These are phyloP conservation scores for Beroe forskalii DNA, from an alignment of 37 sponge, comb jelly and placozoan species.

Conservation along the genomic window DNA sequence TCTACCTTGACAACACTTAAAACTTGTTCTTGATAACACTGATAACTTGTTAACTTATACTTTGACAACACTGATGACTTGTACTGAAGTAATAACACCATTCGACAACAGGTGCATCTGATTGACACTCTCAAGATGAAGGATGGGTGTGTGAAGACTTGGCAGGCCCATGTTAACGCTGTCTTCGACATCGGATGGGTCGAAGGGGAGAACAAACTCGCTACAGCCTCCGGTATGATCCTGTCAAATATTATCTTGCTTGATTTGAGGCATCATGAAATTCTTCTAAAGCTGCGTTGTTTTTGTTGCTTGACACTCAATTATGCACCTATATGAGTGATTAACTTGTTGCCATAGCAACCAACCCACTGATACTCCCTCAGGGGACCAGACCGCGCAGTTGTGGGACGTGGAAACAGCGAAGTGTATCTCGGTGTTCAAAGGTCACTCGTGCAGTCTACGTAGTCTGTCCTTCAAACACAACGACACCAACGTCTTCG, in stretches of 20 bases:
- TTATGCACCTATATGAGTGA: too few species aligned
- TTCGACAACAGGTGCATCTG: constrained; percentile 32
- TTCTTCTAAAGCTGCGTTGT: too few species aligned
- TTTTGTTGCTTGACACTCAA: too few species aligned
- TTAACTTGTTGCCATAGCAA: too few species aligned
- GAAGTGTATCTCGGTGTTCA: constrained; percentile 43
- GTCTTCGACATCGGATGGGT: constrained; percentile 60
- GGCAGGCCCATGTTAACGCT: constrained; percentile 63
- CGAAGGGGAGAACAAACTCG: neutral
- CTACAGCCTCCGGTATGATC: constrained; percentile 12
- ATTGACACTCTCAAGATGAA: neutral
- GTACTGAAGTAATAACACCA: too few species aligned
- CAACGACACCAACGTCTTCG: constrained; percentile 11
- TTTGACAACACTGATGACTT: too few species aligned
- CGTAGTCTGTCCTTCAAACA: constrained; percentile 41
- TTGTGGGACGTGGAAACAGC: constrained; percentile 16
- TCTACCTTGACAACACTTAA: too few species aligned
- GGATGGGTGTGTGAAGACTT: neutral
- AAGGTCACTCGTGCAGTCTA: constrained; percentile 53
- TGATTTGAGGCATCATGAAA: too few species aligned
- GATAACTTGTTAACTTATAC: too few species aligned
- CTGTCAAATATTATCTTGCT: too few species aligned
- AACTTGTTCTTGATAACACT: too few species aligned
- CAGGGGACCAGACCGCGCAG: constrained; percentile 58
- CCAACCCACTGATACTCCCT: too few species aligned